Evolutionary conservation across 2,888 invertebrate species (phyloP).

Genomic region (Chrysina gloriosa): DNA sequence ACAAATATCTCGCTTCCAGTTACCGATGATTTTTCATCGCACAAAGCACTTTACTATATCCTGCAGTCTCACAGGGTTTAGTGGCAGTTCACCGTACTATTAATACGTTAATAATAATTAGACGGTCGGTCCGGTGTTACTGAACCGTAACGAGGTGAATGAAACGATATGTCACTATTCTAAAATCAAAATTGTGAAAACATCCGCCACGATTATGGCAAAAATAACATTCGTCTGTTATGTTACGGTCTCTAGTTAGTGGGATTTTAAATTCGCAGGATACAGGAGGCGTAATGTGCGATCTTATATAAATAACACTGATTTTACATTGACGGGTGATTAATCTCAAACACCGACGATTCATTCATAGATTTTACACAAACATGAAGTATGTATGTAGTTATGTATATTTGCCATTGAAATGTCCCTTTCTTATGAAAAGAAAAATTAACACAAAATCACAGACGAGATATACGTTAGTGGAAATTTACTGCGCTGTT

Average conservation of each 20-base stretch:
- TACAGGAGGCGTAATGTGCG: too few species aligned
- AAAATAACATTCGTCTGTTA: constrained; percentile 29
- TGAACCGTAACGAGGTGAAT: constrained; percentile 31
- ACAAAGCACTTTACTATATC: background rate
- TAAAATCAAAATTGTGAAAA: constrained; percentile 38
- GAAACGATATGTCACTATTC: constrained; percentile 38
- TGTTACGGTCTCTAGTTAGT: background rate
- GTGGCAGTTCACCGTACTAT: constrained; percentile 14
- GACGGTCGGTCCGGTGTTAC: constrained; percentile 8
- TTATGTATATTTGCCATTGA: too few species aligned
- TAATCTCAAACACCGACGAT: too few species aligned
- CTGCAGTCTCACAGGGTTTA: background rate
- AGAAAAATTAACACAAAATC: background rate
- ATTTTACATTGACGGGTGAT: too few species aligned
- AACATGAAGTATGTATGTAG: too few species aligned
- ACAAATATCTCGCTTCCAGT: background rate
- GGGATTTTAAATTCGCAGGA: too few species aligned
- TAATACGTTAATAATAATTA: constrained; percentile 21
- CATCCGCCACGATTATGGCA: constrained; percentile 28
- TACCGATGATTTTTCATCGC: constrained; percentile 1
- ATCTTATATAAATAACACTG: too few species aligned
- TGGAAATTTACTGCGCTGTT: background rate
- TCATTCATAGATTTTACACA: too few species aligned
- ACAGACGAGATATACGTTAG: background rate
- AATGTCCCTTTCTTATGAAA: too few species aligned